phyloP scores from a whole-genome alignment of 2,888 invertebrate species.

The Malthinus flaveolus region DNA sequence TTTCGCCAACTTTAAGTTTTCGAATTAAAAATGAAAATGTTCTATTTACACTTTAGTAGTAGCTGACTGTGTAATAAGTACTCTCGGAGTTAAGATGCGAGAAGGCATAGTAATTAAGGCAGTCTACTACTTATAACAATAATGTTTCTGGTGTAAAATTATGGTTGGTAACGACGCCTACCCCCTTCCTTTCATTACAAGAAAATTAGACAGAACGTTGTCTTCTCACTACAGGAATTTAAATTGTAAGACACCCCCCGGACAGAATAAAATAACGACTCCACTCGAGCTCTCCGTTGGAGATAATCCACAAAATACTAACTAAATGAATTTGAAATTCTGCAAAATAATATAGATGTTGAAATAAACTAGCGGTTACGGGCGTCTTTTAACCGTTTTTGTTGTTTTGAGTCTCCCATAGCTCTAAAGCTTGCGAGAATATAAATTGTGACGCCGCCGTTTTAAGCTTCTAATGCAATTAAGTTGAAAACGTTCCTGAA shows the following conservation, averaged over 20 bases:
- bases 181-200: slow-evolving; percentile 37
- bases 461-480: slow-evolving; percentile 14
- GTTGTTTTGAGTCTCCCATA: slow-evolving; percentile 12
- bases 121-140: slow-evolving; percentile 43
- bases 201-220: slow-evolving; percentile 42
- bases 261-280: slow-evolving; percentile 31
- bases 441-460: slow-evolving; percentile 16
- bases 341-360: slow-evolving; percentile 10
- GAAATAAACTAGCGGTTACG: slow-evolving; percentile 18
- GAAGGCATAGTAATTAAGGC: slow-evolving; percentile 40
- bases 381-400: slow-evolving; percentile 14
- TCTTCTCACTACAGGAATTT: slow-evolving; percentile 39
- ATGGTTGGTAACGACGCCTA: slow-evolving; percentile 40
- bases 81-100: slow-evolving; percentile 31
- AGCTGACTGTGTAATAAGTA: slow-evolving; percentile 22
- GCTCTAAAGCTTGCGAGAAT: slow-evolving; percentile 1
- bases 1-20: no score
- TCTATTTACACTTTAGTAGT: no score
- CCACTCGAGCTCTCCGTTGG: slow-evolving; percentile 16
- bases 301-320: slow-evolving; percentile 22
- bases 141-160: slow-evolving; percentile 40
- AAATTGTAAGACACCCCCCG: slow-evolving; percentile 34
- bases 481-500: slow-evolving; percentile 13
- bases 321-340: slow-evolving; percentile 9
- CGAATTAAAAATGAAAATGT: no score